Percentiles rank a stretch among this genome's conserved stretches.
phyloP scores from a whole-genome alignment of 2,888 invertebrate species.

The Lepidocyrtinus sp. region DNA sequence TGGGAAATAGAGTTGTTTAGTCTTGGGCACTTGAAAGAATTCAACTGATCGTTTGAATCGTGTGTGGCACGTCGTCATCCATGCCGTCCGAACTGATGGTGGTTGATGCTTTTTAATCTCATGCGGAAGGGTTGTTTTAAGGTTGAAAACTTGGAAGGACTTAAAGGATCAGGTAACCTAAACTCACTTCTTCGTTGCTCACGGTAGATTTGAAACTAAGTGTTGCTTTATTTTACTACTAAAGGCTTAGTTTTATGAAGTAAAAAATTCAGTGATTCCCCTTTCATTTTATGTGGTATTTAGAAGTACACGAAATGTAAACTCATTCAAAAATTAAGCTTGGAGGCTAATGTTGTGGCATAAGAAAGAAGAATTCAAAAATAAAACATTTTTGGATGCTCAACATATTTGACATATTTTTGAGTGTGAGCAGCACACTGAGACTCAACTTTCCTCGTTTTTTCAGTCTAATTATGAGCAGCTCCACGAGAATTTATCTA shows the following conservation, averaged over 20 bases:
- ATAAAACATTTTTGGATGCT: not conserved
- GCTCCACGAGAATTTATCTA: not conserved
- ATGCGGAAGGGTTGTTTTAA: not conserved
- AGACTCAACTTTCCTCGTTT: not conserved
- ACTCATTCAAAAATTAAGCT: not conserved
- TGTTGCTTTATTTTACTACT: not conserved
- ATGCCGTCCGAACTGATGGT: not conserved
- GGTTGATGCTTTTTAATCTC: not conserved
- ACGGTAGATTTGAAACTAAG: not conserved
- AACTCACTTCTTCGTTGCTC: not conserved
- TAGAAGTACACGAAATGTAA: not conserved
- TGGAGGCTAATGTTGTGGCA: not conserved
- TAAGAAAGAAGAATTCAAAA: not conserved
- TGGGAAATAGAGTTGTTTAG: conserved; percentile 12
- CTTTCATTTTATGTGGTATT: not conserved
- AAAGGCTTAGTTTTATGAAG: not conserved
- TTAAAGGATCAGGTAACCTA: too few species aligned
- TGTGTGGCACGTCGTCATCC: conserved; percentile 28
- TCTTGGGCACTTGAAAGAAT: not conserved
- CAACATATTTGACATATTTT: not conserved
- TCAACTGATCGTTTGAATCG: conserved; percentile 17
- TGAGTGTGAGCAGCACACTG: not conserved
- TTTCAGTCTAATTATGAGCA: conserved; percentile 1
- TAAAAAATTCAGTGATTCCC: not conserved
- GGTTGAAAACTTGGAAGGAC: not conserved